These are phyloP conservation scores for Phyto melanocephala DNA, from an alignment of 2,888 invertebrate species.

Conservation along the genomic window DNA sequence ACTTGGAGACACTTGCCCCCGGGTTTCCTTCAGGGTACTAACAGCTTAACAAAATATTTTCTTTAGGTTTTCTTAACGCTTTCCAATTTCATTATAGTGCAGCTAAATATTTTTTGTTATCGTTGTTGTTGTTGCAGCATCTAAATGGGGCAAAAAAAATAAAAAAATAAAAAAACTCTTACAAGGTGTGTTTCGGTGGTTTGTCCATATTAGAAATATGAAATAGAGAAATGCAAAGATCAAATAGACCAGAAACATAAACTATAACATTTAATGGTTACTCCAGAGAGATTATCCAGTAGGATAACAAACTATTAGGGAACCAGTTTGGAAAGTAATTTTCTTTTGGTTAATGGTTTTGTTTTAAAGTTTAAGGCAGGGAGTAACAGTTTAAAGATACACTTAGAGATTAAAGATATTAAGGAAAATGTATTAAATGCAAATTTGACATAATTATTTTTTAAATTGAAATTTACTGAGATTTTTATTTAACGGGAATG, in stretches of 20 bases:
- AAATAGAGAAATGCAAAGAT: slow-evolving; percentile 54
- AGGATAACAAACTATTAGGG: slow-evolving; percentile 40
- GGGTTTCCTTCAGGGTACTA: too few relatives aligned
- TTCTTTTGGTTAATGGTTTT: background rate
- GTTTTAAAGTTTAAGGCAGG: background rate
- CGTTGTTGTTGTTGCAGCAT: background rate
- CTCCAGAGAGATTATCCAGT: slow-evolving; percentile 53
- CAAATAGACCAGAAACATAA: slow-evolving; percentile 36
- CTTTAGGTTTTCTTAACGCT: slow-evolving; percentile 31
- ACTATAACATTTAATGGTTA: slow-evolving; percentile 33
- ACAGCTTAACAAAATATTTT: background rate
- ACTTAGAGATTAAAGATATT: too few relatives aligned
- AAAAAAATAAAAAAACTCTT: slow-evolving; percentile 15
- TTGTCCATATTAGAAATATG: slow-evolving; percentile 56
- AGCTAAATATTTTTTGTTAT: background rate
- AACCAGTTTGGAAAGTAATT: slow-evolving; percentile 31
- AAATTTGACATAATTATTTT: too few relatives aligned
- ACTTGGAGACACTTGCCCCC: too few relatives aligned
- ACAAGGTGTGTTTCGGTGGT: slow-evolving; percentile 60
- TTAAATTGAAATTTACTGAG: too few relatives aligned
- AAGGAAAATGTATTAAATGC: too few relatives aligned
- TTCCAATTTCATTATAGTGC: slow-evolving; percentile 43
- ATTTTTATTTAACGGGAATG: too few relatives aligned
- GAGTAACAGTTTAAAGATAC: background rate
- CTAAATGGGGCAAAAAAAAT: slow-evolving; percentile 27